A percentile compares a stretch with the other conserved stretches of the same genome.
These are phyloP conservation scores for Porites rus DNA, from an alignment of 92 coral and sea anemone genomes.

Conservation along the genomic window DNA sequence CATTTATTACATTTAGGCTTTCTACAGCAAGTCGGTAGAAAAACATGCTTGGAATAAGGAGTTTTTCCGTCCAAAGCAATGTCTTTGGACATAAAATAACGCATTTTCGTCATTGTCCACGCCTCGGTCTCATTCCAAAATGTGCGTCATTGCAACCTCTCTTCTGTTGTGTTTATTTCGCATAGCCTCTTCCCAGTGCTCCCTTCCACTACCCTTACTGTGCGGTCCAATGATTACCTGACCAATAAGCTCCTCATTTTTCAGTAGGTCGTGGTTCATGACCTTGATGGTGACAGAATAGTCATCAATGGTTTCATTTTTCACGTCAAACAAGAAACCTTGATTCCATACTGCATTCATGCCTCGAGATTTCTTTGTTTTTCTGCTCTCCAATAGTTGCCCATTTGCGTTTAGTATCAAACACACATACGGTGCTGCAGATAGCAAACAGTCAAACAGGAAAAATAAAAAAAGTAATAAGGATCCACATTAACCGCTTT, in stretches of 20 bases:
- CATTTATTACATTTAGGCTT: no score
- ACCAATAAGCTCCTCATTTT: conserved; percentile 82
- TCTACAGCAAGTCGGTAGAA: no score
- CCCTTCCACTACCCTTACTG: conserved; percentile 72
- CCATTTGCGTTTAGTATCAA: conserved; percentile 55
- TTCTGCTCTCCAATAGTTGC: conserved; percentile 72
- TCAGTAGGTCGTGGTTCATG: conserved; percentile 85
- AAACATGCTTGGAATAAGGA: no score
- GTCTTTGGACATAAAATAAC: no score
- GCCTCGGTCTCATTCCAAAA: conserved; percentile 19
- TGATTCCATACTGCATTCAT: conserved; percentile 91
- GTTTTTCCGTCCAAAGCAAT: neutral
- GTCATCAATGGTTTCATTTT: conserved; percentile 64
- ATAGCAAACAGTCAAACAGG: neutral
- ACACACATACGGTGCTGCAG: conserved; percentile 37
- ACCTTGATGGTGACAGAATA: conserved; percentile 78
- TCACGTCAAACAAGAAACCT: conserved; percentile 90
- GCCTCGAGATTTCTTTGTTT: conserved; percentile 79
- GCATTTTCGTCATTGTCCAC: neutral
- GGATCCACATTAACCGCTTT: neutral
- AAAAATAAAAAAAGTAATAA: neutral
- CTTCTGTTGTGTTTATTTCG: conserved; percentile 63
- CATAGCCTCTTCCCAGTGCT: conserved; percentile 95
- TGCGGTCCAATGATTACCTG: conserved; percentile 79
- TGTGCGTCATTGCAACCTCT: conserved; percentile 81